Evolutionary conservation across 2,113 vertebrate genomes (phyloP).

Genomic region (Cyprinodon tularosa): DNA sequence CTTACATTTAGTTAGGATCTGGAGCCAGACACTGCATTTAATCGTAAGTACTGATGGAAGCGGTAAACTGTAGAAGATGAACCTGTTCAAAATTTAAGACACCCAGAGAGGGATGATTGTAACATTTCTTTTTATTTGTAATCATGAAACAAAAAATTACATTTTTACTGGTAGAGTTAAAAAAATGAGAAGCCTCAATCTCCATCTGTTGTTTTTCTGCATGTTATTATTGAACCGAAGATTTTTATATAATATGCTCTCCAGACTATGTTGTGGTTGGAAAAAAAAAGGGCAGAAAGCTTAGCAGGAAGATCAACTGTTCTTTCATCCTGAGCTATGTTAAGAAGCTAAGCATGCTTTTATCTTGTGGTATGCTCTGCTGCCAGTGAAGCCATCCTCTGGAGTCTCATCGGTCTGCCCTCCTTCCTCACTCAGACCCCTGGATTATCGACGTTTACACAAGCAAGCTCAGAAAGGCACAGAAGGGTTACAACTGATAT

Average conservation of each 20-base stretch:
- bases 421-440: not conserved
- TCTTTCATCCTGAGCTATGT: constrained; percentile 30
- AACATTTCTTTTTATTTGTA: constrained; percentile 11
- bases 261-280: not conserved
- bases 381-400: constrained; percentile 9
- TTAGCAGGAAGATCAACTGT: constrained; percentile 10
- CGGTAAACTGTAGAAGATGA: not conserved
- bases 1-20: constrained; percentile 54
- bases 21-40: constrained; percentile 57
- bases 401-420: constrained; percentile 13
- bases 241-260: not conserved
- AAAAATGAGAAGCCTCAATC: not conserved
- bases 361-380: constrained; percentile 21
- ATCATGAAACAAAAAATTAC: not conserved
- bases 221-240: not conserved
- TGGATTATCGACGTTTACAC: not conserved
- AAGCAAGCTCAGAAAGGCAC: not conserved
- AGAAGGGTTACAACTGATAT: not conserved
- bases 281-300: not conserved
- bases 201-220: not conserved
- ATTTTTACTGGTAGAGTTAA: not conserved
- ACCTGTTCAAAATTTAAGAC: not conserved
- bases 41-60: constrained; percentile 39
- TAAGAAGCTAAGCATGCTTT: constrained; percentile 40
- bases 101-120: not conserved